A percentile compares a stretch with the other conserved stretches of the same genome.
phyloP scores from a whole-genome alignment of 2,888 invertebrate species.

The Perizoma flavofasciatum region DNA sequence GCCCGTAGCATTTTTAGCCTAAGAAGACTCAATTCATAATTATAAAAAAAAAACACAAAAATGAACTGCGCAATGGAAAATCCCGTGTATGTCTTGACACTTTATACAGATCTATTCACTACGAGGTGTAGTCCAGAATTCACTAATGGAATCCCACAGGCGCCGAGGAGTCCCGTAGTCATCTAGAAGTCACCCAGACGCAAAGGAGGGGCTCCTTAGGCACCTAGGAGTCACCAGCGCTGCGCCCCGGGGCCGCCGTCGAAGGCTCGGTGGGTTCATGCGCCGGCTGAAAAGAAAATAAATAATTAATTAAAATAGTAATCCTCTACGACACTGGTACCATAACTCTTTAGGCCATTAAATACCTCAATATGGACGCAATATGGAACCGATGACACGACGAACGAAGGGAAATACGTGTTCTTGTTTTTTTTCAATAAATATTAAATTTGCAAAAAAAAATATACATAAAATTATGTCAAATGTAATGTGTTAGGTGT shows the following conservation, averaged over 20 bases:
- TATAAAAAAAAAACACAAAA: slow-evolving; percentile 3
- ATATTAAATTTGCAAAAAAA: too few species aligned
- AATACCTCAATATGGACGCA: too few species aligned
- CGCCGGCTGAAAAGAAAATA: slow-evolving; percentile 66
- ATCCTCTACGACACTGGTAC: neutral
- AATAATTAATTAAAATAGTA: slow-evolving; percentile 1
- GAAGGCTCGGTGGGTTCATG: slow-evolving; percentile 65
- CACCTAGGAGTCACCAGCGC: slow-evolving; percentile 40
- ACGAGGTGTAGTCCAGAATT: slow-evolving; percentile 19
- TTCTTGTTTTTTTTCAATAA: too few species aligned
- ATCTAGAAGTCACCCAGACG: neutral
- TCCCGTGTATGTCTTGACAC: slow-evolving; percentile 15
- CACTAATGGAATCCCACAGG: slow-evolving; percentile 18
- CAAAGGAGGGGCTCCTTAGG: neutral
- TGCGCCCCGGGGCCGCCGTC: slow-evolving; percentile 56
- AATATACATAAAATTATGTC: too few species aligned
- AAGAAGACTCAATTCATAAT: neutral
- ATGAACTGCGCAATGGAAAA: slow-evolving; percentile 20
- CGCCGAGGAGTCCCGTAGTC: slow-evolving; percentile 1
- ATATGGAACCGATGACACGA: too few species aligned
- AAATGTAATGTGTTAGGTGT: too few species aligned
- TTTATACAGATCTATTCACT: slow-evolving; percentile 30
- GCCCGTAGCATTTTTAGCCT: slow-evolving; percentile 10
- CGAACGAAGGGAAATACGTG: too few species aligned
- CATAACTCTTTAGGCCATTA: too few species aligned